phyloP scores from a whole-genome alignment of 2,797 vertebrate species.

The Tolypeutes matacus region DNA sequence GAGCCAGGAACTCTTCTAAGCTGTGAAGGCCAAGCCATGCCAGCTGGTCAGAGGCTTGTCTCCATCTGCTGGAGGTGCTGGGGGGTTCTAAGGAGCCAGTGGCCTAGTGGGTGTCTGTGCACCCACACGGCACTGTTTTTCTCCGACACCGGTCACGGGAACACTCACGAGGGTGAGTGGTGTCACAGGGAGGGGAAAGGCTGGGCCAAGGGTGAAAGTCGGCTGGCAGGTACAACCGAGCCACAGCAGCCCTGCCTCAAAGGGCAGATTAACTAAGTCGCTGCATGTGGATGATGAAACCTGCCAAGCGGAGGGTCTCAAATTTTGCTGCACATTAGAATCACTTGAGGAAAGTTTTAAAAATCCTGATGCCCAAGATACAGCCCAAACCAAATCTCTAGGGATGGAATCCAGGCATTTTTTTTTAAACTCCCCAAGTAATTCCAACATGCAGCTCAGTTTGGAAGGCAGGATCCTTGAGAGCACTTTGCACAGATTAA shows the following conservation, averaged over 20 bases:
- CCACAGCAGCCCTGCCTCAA: not conserved
- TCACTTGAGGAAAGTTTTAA: not conserved
- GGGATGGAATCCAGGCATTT: not conserved
- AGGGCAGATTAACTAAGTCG: not conserved
- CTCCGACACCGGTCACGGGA: too few species aligned
- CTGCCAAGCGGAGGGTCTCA: not conserved
- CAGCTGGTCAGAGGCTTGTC: not conserved
- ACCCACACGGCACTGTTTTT: rapidly evolving
- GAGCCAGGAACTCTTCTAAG: not conserved
- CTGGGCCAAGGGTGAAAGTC: not conserved
- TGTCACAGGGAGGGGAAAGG: too few species aligned
- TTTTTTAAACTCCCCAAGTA: not conserved
- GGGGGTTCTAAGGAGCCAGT: not conserved
- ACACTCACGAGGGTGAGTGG: too few species aligned
- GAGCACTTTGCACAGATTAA: not conserved
- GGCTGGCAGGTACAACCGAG: not conserved
- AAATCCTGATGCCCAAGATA: not conserved
- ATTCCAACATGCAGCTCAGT: not conserved
- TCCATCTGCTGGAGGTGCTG: not conserved
- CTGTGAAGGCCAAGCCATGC: not conserved
- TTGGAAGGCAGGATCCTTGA: not conserved
- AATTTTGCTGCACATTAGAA: not conserved
- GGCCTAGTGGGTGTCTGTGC: not conserved
- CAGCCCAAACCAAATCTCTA: not conserved
- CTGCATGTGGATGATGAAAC: not conserved